Evolutionary conservation across 2,888 invertebrate genomes (phyloP).

Genomic region (Allacma fusca): DNA sequence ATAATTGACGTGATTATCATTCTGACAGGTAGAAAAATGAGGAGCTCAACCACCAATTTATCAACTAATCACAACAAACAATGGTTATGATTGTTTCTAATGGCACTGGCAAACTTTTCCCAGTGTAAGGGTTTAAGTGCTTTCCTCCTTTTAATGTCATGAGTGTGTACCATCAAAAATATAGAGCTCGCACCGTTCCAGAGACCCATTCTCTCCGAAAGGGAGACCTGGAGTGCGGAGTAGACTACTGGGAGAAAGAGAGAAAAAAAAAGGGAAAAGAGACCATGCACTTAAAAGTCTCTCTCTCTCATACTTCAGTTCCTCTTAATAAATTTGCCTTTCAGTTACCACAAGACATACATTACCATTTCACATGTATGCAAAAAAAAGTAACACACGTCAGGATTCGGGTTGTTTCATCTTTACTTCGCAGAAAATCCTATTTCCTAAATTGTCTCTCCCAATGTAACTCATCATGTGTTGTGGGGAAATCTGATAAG

Average conservation of each 20-base stretch:
- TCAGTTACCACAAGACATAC: conserved; percentile 7
- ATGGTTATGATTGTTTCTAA: conserved; percentile 53
- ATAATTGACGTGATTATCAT: conserved; percentile 60
- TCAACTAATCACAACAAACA: conserved; percentile 58
- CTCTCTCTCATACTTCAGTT: background rate
- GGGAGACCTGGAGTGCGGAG: too few species aligned
- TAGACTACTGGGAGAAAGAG: too few species aligned
- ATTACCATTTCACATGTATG: conserved; percentile 1
- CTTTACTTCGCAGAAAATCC: too few species aligned
- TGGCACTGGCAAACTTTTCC: conserved; percentile 35
- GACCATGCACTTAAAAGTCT: background rate
- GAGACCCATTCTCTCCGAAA: too few species aligned
- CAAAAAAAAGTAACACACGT: background rate
- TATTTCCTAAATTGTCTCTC: too few species aligned
- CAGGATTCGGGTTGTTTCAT: background rate
- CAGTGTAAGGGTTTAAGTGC: conserved; percentile 33
- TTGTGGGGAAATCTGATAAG: too few species aligned
- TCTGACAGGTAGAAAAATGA: conserved; percentile 60
- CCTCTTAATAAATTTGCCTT: background rate
- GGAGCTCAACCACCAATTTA: conserved; percentile 55
- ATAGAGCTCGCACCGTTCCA: too few species aligned
- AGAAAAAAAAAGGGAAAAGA: too few species aligned
- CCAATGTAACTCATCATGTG: too few species aligned
- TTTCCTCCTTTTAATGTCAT: conserved; percentile 12
- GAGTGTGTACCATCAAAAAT: background rate